phyloP scores from a whole-genome alignment of 2,113 vertebrate genomes.

The Sylvietta virens region DNA sequence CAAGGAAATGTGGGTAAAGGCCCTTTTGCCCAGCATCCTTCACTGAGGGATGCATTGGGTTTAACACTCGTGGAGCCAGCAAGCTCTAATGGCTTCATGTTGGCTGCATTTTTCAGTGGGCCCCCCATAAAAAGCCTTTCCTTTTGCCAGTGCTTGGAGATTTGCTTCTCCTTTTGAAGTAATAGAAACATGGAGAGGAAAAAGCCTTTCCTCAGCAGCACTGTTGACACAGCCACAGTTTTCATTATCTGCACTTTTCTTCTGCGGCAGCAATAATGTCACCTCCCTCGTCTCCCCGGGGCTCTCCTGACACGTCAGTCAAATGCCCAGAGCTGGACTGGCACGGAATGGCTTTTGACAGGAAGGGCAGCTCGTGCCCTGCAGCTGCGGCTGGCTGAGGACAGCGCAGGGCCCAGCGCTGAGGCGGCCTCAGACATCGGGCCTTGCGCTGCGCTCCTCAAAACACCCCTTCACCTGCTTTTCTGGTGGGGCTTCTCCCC shows the following conservation, averaged over 20 bases:
- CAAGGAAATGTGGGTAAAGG: neutral
- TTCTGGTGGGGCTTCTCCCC: neutral
- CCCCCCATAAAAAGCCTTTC: neutral
- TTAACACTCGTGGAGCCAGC: neutral
- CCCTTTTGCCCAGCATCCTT: neutral
- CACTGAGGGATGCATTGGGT: fast-evolving
- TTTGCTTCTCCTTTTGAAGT: neutral
- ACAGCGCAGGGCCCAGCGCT: neutral
- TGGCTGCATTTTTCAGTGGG: neutral
- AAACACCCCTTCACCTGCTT: neutral
- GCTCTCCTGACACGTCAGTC: slow-evolving; percentile 4
- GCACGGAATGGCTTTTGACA: slow-evolving; percentile 29
- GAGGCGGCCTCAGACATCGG: neutral
- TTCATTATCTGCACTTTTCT: neutral
- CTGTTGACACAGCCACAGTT: neutral
- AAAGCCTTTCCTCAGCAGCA: neutral
- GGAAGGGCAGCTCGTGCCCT: neutral
- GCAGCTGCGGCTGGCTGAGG: neutral
- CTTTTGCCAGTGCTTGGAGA: neutral
- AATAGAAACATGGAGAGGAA: neutral
- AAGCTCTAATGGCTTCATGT: fast-evolving
- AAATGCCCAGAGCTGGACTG: neutral
- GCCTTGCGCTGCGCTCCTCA: neutral
- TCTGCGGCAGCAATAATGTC: neutral
- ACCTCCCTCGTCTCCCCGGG: neutral